Base-by-base conservation (phyloP, 2,113 vertebrate species). In the Sylvicapra grimmia region DNA sequence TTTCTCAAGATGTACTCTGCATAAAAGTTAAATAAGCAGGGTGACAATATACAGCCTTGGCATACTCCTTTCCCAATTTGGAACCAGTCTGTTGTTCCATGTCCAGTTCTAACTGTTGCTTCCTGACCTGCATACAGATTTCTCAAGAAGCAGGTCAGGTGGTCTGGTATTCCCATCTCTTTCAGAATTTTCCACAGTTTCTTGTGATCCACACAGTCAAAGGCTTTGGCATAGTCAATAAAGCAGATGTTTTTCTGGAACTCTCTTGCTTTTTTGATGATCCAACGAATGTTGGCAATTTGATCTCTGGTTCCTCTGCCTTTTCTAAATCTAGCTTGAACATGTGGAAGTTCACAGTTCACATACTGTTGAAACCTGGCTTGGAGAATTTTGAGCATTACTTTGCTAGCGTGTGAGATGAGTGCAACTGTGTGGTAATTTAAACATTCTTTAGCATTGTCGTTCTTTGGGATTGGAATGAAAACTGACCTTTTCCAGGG, bases 21-120 rank as follows among this genome's bases (percentile, higher is more conserved):
- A 68, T 36, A 5, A 5, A 68, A 68, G 65, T 68, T 36, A 68
- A 68, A 68, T 36, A 36, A 68, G 4, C 8, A 68, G 65, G 8
- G 33, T n/a, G 18, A 11, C 65, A 68, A 36, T 11, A 21, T 68
- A 36, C 4, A 36, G n/a, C 65, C 65, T 72, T 72, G 65, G n/a
- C 0, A 1, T 72, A 72, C 8, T 36, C n/a, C 65, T 72, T 72
- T 72, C 15, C n/a, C 1, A 0, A 21, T 36, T 36, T 72, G 15
- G 65, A 72, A 72, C n/a, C n/a, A 36, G 18, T 36, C n/a, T 21
- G 9, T 72, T 36, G 65, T 72, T 72, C 65, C 65, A 72, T 36
- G n/a, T 36, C 33, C 65, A 68, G 65, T 72, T 72, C 65, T 72
- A 72, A 36, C 65, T 72, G n/a, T 18, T 72, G n/a, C 18, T 72